These are phyloP conservation scores for Pecten maximus DNA, from an alignment of 2,888 invertebrate genomes.

Conservation along the genomic window DNA sequence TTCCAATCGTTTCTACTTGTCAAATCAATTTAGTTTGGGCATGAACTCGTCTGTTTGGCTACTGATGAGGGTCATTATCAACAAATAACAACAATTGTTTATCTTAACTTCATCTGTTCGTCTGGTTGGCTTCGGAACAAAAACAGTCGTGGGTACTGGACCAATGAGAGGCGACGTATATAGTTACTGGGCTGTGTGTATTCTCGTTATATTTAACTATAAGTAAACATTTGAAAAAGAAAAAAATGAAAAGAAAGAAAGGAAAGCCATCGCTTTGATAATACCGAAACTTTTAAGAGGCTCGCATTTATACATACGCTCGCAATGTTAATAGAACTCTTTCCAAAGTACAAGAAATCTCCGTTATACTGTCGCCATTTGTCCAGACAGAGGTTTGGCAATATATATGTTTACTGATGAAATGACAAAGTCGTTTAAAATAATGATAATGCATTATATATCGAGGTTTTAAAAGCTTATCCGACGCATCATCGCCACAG, in stretches of 20 bases:
- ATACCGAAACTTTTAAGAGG: background rate
- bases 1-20: background rate
- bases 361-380: too few relatives aligned
- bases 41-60: slow-evolving; percentile 10
- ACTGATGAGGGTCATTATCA: background rate
- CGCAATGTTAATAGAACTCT: too few relatives aligned
- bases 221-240: background rate
- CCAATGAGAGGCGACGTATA: background rate
- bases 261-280: background rate
- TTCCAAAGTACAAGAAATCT: too few relatives aligned
- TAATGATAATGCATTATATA: too few relatives aligned
- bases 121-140: background rate
- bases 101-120: background rate
- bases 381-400: too few relatives aligned
- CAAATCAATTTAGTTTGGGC: background rate
- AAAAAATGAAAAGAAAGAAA: background rate
- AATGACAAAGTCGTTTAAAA: too few relatives aligned
- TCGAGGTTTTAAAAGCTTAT: too few relatives aligned
- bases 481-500: too few relatives aligned
- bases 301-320: too few relatives aligned
- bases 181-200: background rate
- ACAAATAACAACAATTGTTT: slow-evolving; percentile 6
- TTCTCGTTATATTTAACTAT: background rate
- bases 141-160: background rate
- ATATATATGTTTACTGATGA: too few relatives aligned